A percentile compares a stretch with the other conserved stretches of the same genome.
phyloP scores from a whole-genome alignment of 2,797 vertebrate genomes.

The Poeciliopsis infans region DNA sequence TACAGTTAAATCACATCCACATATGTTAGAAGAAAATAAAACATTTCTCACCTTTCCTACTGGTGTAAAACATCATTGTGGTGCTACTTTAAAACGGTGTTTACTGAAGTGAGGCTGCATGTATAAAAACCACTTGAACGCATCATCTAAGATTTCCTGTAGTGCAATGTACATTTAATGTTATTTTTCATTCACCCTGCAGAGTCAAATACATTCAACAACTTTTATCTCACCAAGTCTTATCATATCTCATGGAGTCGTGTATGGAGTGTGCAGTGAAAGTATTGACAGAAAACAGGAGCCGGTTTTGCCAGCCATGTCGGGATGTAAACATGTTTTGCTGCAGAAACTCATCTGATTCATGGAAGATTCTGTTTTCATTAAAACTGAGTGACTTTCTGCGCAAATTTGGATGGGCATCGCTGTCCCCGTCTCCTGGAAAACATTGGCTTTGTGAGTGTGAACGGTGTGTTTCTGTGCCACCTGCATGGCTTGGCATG shows the following conservation, averaged over 20 bases:
- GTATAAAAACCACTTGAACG: not conserved
- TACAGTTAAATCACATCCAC: not conserved
- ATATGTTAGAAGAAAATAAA: not conserved
- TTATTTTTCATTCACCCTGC: not conserved
- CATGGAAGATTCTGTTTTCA: not conserved
- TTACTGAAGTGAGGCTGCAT: not conserved
- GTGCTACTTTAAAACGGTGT: not conserved
- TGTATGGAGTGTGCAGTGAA: not conserved
- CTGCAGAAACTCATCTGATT: not conserved
- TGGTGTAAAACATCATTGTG: not conserved
- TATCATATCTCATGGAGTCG: not conserved
- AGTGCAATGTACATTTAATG: not conserved
- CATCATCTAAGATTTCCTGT: not conserved
- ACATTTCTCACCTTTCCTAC: not conserved
- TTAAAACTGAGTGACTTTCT: not conserved
- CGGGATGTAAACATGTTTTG: not conserved
- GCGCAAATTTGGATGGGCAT: not conserved
- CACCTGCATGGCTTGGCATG: not conserved
- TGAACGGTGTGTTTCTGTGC: not conserved
- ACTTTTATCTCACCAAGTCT: not conserved
- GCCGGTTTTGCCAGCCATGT: not conserved
- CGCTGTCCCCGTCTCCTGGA: not conserved
- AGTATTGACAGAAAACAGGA: not conserved
- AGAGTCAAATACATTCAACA: not conserved
- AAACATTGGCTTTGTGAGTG: not conserved